phyloP scores from a whole-genome alignment of 2,113 vertebrate genomes.

The Stigmatopora nigra region DNA sequence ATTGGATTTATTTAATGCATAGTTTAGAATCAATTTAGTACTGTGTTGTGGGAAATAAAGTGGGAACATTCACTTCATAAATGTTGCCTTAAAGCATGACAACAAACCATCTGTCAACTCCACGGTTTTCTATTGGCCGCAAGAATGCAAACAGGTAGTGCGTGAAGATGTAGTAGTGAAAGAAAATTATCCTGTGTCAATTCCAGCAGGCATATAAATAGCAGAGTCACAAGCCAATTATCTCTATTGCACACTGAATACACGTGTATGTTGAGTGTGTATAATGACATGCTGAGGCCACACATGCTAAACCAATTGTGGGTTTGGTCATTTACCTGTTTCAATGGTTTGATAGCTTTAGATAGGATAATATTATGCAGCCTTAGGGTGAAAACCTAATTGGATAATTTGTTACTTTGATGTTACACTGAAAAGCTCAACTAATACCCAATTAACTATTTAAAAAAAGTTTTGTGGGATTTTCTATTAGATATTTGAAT shows the following conservation, averaged over 20 bases:
- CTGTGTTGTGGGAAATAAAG: no score
- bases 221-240: not conserved
- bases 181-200: not conserved
- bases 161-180: not conserved
- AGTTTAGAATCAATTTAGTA: no score
- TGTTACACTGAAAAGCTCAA: not conserved
- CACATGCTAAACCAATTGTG: not conserved
- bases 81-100: not conserved
- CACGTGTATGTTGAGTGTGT: not conserved
- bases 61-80: no score
- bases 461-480: no score
- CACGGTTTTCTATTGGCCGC: not conserved
- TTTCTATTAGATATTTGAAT: no score
- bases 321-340: not conserved
- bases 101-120: not conserved
- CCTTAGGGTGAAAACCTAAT: not conserved
- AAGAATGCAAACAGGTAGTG: conserved; percentile 1
- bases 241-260: not conserved
- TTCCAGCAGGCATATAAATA: not conserved
- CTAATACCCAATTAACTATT: no score
- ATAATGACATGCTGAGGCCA: not conserved
- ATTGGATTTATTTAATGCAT: no score
- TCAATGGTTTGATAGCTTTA: not conserved
- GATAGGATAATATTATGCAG: not conserved
- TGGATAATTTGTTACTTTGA: not conserved